Conservation (phyloP, 2,888 invertebrate genomes). For the Megamerina dolium region DNA sequence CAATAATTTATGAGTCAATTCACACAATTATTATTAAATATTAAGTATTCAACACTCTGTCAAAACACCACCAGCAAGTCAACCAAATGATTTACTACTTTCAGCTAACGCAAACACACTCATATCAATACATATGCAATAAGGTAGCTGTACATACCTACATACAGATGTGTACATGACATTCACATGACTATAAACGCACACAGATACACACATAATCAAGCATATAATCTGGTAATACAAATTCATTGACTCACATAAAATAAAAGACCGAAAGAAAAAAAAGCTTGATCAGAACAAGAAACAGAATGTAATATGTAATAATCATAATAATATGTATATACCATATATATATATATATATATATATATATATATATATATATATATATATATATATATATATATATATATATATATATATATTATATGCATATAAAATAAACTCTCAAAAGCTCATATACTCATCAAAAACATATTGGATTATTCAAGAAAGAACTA, state of each 20-base stretch:
- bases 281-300: neutral
- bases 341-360: too few relatives aligned
- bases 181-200: neutral
- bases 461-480: too few relatives aligned
- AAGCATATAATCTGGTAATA: neutral
- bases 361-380: too few relatives aligned
- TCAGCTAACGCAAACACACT: neutral
- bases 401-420: too few relatives aligned
- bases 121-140: conserved; percentile 2
- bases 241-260: too few relatives aligned
- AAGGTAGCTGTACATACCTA: conserved; percentile 3
- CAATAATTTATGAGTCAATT: conserved; percentile 44
- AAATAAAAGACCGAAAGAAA: neutral
- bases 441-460: too few relatives aligned
- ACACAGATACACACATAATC: neutral
- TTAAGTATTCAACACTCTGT: conserved; percentile 43
- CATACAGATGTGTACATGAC: neutral
- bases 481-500: too few relatives aligned
- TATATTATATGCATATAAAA: too few relatives aligned
- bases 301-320: conserved; percentile 12
- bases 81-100: conserved; percentile 34
- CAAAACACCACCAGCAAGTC: conserved; percentile 30
- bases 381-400: too few relatives aligned
- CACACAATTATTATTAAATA: conserved; percentile 46
- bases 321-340: conserved; percentile 36